phyloP scores from a whole-genome alignment of 2,888 invertebrate genomes.

The Cheilosia pagana region DNA sequence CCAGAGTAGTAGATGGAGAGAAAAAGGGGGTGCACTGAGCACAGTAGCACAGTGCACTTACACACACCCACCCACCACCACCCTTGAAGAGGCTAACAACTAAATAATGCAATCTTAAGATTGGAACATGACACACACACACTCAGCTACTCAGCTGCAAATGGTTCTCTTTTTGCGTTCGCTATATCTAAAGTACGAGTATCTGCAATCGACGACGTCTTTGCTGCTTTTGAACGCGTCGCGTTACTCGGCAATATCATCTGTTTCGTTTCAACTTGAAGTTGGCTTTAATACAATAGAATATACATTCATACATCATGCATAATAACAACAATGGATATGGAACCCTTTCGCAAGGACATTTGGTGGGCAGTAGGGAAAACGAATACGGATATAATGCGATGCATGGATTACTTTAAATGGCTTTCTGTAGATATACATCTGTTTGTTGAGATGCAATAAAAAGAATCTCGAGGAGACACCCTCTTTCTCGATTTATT shows the following conservation, averaged over 20 bases:
- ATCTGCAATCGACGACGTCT: constrained; percentile 51
- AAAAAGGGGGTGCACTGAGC: constrained; percentile 29
- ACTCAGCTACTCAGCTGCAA: constrained; percentile 18
- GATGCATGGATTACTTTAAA: constrained; percentile 39
- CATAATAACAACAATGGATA: constrained; percentile 48
- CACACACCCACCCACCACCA: neutral
- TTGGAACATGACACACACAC: constrained; percentile 70
- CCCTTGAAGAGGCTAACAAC: constrained; percentile 58
- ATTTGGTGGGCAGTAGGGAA: neutral
- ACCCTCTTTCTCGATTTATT: neutral
- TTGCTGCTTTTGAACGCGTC: constrained; percentile 44
- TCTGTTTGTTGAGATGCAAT: neutral
- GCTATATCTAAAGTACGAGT: constrained; percentile 34
- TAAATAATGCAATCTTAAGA: constrained; percentile 72
- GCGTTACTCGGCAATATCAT: constrained; percentile 50
- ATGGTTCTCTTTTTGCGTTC: constrained; percentile 35
- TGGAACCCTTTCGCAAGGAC: constrained; percentile 38
- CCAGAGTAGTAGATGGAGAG: constrained; percentile 24
- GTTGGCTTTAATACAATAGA: constrained; percentile 63
- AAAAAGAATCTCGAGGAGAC: neutral
- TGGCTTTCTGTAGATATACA: constrained; percentile 8
- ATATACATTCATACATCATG: neutral
- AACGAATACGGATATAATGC: constrained; percentile 28
- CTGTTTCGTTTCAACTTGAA: constrained; percentile 64
- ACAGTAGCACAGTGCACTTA: neutral